Base-by-base conservation (phyloP, 92 coral and sea anemone species). In the Anthopleura xanthogrammica region DNA sequence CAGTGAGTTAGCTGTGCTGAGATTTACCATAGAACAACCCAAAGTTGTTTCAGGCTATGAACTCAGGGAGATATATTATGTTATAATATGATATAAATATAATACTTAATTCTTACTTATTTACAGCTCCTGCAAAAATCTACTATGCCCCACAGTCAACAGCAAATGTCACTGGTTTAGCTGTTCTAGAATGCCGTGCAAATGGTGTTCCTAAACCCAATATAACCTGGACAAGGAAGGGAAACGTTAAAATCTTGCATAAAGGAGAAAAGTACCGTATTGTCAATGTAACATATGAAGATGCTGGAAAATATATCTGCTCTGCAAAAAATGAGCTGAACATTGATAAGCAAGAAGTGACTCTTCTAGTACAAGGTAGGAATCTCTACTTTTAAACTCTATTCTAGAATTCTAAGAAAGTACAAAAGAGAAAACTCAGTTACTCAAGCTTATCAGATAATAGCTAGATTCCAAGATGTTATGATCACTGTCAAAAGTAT, bases 131-230 rank as follows among this genome's bases (percentile, higher is more conserved):
- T 9, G 93, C 97, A 19, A 82, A 77, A 79, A 89, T 93, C 12
- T 56, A 65, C 2, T 68, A n/a, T 43, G 75, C 79, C 65, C 83
- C 83, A 11, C 46, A 40, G 7, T 78, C 80, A 62, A 50, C 77
- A 17, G 87, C 87, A 20, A 93, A 93, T 83, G 90, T 84, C 62
- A 86, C 91, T 16, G 62, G 75, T 24, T 50, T 77, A 36, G 91
- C 88, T 3, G 85, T 68, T 4, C 85, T 93, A 85, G 66, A 76
- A 64, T 93, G 97, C 22, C 56, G 76, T 29, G 93, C 90, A 50
- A 85, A 80, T 2, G 97, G 97, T 19, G 91, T 93, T 22, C 97
- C 97, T 13, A 13, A 20, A 56, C 97, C 97, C 0, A 64, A 41
- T 29, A 81, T 91, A 4, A 83, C 71, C 14, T 93, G 97, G 97